Percentiles rank a stretch among this genome's conserved stretches.
Conservation (phyloP, 2,888 invertebrate genomes). For the Hirtodrosophila cameraria region DNA sequence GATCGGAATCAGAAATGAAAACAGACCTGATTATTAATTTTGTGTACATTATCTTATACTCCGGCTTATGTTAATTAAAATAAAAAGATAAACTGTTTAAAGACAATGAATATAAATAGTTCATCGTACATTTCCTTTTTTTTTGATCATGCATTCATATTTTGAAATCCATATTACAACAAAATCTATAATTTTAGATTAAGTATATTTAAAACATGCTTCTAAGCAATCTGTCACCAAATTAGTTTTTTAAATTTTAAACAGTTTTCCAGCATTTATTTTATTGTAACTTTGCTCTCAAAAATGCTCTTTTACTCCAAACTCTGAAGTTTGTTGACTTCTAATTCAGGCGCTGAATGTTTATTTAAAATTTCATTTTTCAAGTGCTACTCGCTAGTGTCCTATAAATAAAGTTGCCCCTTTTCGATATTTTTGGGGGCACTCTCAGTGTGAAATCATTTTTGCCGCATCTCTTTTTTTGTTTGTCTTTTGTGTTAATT, state of each 20-base stretch:
- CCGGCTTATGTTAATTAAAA: too few relatives aligned
- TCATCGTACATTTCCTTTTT: too few relatives aligned
- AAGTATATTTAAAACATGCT: too few relatives aligned
- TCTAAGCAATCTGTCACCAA: neutral
- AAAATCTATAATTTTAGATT: too few relatives aligned
- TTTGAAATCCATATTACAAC: too few relatives aligned
- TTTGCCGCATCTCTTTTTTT: conserved; percentile 37
- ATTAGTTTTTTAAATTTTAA: conserved; percentile 4
- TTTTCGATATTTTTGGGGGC: conserved; percentile 27
- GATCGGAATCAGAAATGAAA: too few relatives aligned
- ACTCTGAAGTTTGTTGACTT: conserved; percentile 68
- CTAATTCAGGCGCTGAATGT: conserved; percentile 48
- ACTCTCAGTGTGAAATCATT: conserved; percentile 32
- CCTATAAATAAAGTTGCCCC: conserved; percentile 51
- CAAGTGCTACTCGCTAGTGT: conserved; percentile 50
- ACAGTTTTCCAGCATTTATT: conserved; percentile 13
- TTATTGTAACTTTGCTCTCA: neutral
- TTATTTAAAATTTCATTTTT: conserved; percentile 61
- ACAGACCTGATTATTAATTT: too few relatives aligned
- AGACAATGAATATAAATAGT: too few relatives aligned
- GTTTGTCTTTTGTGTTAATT: conserved; percentile 72
- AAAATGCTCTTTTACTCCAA: conserved; percentile 14
- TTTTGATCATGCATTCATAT: too few relatives aligned
- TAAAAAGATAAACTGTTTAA: too few relatives aligned
- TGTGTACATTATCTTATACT: too few relatives aligned